phyloP scores from a whole-genome alignment of 2,888 invertebrate genomes.

The Trimorus sp. region DNA sequence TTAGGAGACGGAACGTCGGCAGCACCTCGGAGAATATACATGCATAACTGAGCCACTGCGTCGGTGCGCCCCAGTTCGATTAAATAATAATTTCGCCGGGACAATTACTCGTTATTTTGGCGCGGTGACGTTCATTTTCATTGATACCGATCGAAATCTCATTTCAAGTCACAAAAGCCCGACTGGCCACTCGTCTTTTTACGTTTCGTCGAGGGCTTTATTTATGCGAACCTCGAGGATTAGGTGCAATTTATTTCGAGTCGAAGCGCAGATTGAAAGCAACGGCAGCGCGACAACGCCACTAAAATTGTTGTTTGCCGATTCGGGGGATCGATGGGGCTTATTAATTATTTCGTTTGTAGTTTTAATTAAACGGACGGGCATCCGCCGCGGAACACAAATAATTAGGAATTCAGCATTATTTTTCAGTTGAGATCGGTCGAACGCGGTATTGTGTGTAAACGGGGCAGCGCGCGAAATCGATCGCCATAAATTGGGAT shows the following conservation, averaged over 20 bases:
- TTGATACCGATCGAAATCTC: constrained; percentile 54
- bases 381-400: neutral
- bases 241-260: constrained; percentile 53
- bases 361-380: constrained; percentile 26
- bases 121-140: constrained; percentile 51
- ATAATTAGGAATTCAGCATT: constrained; percentile 32
- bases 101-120: constrained; percentile 55
- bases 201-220: constrained; percentile 42
- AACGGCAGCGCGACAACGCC: constrained; percentile 1
- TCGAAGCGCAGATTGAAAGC: constrained; percentile 21
- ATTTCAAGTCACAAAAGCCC: constrained; percentile 43
- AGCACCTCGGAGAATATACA: constrained; percentile 36
- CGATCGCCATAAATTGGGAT: neutral
- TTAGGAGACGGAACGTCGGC: constrained; percentile 64
- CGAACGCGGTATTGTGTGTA: too few relatives aligned
- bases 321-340: constrained; percentile 4
- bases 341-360: constrained; percentile 33
- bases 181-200: constrained; percentile 15
- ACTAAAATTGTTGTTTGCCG: constrained; percentile 26
- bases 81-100: constrained; percentile 61
- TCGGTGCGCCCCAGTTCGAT: constrained; percentile 34
- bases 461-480: neutral
- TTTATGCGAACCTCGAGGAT: constrained; percentile 52
- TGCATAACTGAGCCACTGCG: constrained; percentile 1
- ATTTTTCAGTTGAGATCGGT: neutral